A percentile compares a stretch with the other conserved stretches of the same genome.
phyloP scores from a whole-genome alignment of 2,888 invertebrate genomes.

The Catocala sponsa region DNA sequence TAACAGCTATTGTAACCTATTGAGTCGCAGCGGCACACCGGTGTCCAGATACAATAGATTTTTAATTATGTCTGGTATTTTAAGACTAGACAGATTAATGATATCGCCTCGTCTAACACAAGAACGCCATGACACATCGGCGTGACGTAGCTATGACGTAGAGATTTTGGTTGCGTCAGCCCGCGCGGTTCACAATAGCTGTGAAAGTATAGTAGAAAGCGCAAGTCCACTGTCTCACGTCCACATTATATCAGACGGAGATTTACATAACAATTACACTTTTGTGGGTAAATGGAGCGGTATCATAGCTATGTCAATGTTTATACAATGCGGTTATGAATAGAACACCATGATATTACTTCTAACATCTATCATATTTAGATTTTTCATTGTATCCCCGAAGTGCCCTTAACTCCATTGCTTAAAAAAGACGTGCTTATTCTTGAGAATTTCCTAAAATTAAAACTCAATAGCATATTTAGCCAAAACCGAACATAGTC shows the following conservation, averaged over 20 bases:
- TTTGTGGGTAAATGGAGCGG: constrained; percentile 83
- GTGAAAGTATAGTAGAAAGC: constrained; percentile 87
- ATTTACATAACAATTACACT: constrained; percentile 82
- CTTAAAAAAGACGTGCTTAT: no score
- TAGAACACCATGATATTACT: background rate
- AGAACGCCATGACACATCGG: constrained; percentile 14
- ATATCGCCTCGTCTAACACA: constrained; percentile 1
- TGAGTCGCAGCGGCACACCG: no score
- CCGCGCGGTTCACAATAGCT: constrained; percentile 71
- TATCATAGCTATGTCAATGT: constrained; percentile 59
- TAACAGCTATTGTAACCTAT: no score
- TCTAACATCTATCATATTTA: no score
- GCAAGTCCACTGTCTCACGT: constrained; percentile 82
- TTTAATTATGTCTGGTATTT: no score
- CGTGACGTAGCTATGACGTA: constrained; percentile 54
- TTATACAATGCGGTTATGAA: background rate
- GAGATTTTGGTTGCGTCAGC: constrained; percentile 71
- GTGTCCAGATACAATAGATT: no score
- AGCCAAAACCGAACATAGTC: no score
- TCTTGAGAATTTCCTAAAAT: no score
- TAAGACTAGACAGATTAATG: no score
- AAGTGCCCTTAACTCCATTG: no score
- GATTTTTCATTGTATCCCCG: no score
- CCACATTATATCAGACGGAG: constrained; percentile 81
- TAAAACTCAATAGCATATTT: no score